Conservation (phyloP, 1,140 invertebrate genomes). For the Apis florea region DNA sequence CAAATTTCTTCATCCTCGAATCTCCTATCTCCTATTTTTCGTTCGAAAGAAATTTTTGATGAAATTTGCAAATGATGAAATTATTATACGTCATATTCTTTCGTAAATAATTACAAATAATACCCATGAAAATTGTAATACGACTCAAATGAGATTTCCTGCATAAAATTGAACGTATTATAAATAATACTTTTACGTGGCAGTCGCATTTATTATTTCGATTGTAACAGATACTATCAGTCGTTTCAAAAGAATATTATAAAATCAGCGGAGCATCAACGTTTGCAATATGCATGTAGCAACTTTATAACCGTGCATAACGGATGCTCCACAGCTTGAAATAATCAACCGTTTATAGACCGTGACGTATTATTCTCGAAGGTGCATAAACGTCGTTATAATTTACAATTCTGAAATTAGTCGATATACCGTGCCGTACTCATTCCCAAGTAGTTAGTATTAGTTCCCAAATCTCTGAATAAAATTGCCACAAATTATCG, state of each 20-base stretch:
- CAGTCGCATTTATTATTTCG: neutral
- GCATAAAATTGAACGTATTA: too few relatives aligned
- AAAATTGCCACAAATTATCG: too few relatives aligned
- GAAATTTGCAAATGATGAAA: too few relatives aligned
- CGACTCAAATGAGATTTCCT: too few relatives aligned
- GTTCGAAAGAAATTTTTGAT: too few relatives aligned
- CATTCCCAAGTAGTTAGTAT: neutral
- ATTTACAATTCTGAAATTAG: constrained; percentile 36
- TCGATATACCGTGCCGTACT: neutral
- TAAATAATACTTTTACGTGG: too few relatives aligned
- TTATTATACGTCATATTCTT: too few relatives aligned
- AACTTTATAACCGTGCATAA: constrained; percentile 29
- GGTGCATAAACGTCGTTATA: constrained; percentile 31
- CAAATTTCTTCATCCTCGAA: too few relatives aligned
- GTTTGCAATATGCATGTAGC: neutral
- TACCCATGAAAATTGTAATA: too few relatives aligned
- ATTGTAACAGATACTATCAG: neutral
- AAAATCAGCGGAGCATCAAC: constrained; percentile 19
- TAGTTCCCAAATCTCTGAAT: too few relatives aligned
- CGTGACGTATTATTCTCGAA: constrained; percentile 33
- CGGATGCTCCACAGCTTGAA: constrained; percentile 11
- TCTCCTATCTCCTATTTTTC: too few relatives aligned
- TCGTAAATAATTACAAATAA: too few relatives aligned
- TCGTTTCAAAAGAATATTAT: neutral
- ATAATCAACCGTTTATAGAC: constrained; percentile 52